Evolutionary conservation across 2,888 invertebrate species (phyloP).

Genomic region (Carpatolechia fugitivella): DNA sequence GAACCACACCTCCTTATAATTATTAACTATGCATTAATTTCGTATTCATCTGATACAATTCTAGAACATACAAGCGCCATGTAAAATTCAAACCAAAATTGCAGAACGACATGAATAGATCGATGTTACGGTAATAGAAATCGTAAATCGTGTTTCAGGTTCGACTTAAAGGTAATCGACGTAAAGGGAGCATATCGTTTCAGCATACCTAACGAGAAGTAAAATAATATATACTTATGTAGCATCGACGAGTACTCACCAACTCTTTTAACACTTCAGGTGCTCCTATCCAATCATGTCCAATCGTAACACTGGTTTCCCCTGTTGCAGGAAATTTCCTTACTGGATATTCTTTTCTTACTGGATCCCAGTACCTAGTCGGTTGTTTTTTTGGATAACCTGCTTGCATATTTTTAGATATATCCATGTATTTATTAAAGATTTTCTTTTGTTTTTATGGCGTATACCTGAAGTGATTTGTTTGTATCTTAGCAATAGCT

Average conservation of each 20-base stretch:
- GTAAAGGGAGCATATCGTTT: too few relatives aligned
- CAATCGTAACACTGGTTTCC: conserved; percentile 51
- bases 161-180: too few relatives aligned
- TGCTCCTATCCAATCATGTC: conserved; percentile 41
- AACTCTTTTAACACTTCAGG: conserved; percentile 45
- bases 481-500: conserved; percentile 11
- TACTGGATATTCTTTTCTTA: conserved; percentile 55
- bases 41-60: too few relatives aligned
- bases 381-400: conserved; percentile 49
- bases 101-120: too few relatives aligned
- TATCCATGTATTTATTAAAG: background rate
- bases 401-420: conserved; percentile 40
- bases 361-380: conserved; percentile 49
- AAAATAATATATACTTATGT: too few relatives aligned
- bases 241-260: conserved; percentile 38
- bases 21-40: too few relatives aligned
- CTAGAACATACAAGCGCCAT: too few relatives aligned
- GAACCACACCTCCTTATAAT: too few relatives aligned
- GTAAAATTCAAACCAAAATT: too few relatives aligned
- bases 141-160: too few relatives aligned
- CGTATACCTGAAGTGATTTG: background rate
- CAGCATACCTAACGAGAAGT: too few relatives aligned
- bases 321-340: conserved; percentile 46
- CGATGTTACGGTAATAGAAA: too few relatives aligned
- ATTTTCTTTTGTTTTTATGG: background rate